Base-by-base conservation (phyloP, 2,113 vertebrate genomes). In the Sapayoa aenigma region DNA sequence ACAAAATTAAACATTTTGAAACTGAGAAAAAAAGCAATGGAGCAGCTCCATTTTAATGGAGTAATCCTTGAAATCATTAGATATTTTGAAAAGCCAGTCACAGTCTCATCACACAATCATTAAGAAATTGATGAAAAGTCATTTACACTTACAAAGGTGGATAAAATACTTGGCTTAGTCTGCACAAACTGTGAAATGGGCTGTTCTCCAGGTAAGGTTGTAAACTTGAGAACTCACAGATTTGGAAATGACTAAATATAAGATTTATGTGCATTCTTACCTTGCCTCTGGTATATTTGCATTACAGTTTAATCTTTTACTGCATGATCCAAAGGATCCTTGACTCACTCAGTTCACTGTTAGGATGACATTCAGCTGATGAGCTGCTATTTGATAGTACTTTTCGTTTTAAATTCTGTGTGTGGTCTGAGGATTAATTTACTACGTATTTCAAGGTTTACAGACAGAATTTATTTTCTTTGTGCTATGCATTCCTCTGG, bases 361-460 rank as follows among this genome's bases (percentile, higher is more conserved):
- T 77, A 87, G 42, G 69, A 78, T 72, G 89, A 84, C 6, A 15
- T 92, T 71, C 93, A 87, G 89, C 53, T 90, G 94, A 92, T 89
- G 93, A 91, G 84, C 94, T 94, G 95, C 84, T 89, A 84, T 95
- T 89, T 78, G 93, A 93, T 30, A 91, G 87, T 52, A 87, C 23
- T 89, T 94, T 92, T 81, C 0, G 0, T 67, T 92, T 78, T 41
- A 90, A 87, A 91, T 92, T 78, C 52, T 81, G 86, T 95, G 96
- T 96, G 94, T 82, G 86, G 95, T 81, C 95, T 93, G 47, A 87
- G 56, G 69, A 87, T 92, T 93, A 91, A 90, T 92, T 97, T 89
- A 92, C 58, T 78, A 56, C 31, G 19, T 84, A 87, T 41, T 92
- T 90, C 52, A 84, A 14, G 47, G 52, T 84, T 95, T 94, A 93